Base-by-base conservation (phyloP, 2,797 vertebrate genomes). In the Dicrostonyx torquatus region DNA sequence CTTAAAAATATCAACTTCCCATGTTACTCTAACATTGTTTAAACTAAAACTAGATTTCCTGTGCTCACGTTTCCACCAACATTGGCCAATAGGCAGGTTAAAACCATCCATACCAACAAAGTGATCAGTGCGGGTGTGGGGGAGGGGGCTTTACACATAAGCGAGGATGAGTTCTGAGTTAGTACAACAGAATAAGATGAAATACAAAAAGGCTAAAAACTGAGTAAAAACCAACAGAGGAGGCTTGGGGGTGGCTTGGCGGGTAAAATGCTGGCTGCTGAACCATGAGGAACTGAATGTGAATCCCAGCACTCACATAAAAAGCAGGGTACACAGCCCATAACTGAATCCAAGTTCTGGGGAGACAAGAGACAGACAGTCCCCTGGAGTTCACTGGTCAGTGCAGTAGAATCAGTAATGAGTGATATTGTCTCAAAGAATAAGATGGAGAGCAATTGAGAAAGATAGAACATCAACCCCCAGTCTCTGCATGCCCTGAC, bases 201-300 rank as follows among this genome's bases (percentile, higher is more conserved):
- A 92, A 88, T 86, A 68, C n/a, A 83, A 24, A 78, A 76, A 92
- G 58, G 18, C 87, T 53, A 83, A 93, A 83, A 87, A 1, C 20
- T 48, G 20, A 90, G 26, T 40, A 73, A 86, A 6, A 86, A 76
- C n/a, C 9, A 91, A 62, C 0, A 70, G 17, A 18, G 37, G 55
- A 40, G 24, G 22, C 53, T 80, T 80, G n/a, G 24, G 53, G 22
- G n/a, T 80, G n/a, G 13, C n/a, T 80, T 22, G 15, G 55, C 78
- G 15, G 13, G 14, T 43, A 18, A 43, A 6, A 29, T 31, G 24
- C 24, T 82, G 60, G 37, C n/a, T 60, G n/a, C 37, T 40, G 55
- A 62, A 60, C 24, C 79, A 31, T 43, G 37, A 40, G 26, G 14
- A 82, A 82, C 55, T 62, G 24, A 72, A 20, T 72, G 13, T 72